These are phyloP conservation scores for Chironomus striatipennis DNA, from an alignment of 1,140 invertebrate species.

Conservation along the genomic window DNA sequence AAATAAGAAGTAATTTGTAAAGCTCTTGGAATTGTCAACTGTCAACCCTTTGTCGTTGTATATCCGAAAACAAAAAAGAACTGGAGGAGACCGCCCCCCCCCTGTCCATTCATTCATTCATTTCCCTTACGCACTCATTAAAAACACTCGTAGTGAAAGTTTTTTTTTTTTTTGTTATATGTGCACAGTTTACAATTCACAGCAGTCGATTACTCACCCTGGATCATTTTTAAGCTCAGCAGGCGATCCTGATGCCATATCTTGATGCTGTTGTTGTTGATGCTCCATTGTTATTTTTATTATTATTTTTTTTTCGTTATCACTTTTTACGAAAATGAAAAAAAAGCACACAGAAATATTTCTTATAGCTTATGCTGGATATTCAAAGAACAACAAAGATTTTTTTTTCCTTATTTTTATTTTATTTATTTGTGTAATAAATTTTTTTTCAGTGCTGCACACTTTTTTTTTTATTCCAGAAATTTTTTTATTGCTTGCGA, in stretches of 20 bases:
- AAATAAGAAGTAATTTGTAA: no score
- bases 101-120: no score
- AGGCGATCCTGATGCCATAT: conserved; percentile 63
- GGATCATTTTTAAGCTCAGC: conserved; percentile 83
- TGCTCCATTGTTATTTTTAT: conserved; percentile 36
- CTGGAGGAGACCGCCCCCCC: no score
- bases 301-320: background rate
- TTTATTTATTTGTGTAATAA: background rate
- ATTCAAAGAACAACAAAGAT: background rate
- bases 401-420: background rate
- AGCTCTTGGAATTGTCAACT: no score
- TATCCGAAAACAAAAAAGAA: no score
- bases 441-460: background rate
- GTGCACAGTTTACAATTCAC: conserved; percentile 27
- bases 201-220: conserved; percentile 54
- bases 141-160: no score
- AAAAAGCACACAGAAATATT: background rate
- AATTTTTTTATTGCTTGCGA: conserved; percentile 17
- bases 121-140: no score
- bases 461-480: background rate
- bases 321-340: background rate
- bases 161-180: background rate
- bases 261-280: conserved; percentile 50
- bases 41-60: no score
- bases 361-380: background rate